Base-by-base conservation (phyloP, 2,888 invertebrate genomes). In the Parnassius mnemosyne region DNA sequence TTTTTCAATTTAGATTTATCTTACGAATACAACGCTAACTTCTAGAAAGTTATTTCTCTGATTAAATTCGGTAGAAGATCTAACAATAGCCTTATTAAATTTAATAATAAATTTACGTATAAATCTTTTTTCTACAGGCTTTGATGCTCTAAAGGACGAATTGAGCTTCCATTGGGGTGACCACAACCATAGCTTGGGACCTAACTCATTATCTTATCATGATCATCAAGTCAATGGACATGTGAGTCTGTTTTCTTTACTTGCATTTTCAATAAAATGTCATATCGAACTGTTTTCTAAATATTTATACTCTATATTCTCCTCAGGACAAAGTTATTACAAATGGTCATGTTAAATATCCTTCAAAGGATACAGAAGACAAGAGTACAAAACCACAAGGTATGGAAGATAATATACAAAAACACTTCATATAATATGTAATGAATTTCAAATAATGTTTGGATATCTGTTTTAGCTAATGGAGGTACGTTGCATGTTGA, bases 141-240 rank as follows among this genome's bases (percentile, higher is more conserved):
- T 95, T 83, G 94, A 94, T 71, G 92, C 93, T 1, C 74, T 94
- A 65, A 95, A 95, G 73, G 96, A 95, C 71, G 95, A 95, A 84
- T 84, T 95, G 66, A 94, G 94, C 71, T 94, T 95, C 76, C 94
- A 95, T 68, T 92, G 95, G 88, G 94, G 87, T 68, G 94, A 95
- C 49, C 95, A 96, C 69, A 92, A 95, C 78, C 92, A 94, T 79
- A 87, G 84, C 71, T 87, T 95, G 66, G 95, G 84, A 76, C 94
- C 84, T 84, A 88, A 68, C 68, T 93, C 85, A 64, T 83, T 90
- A 60, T 89, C 87, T 10, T 67, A 69, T 2, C 70, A 77, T 2
- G 74, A 72, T 52, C 75, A 72, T 54, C 81, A 81, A 12, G 58
- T 84, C 46, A 91, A 91, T 62, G 90, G 89, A 72, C 87, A 89